Percentiles rank a stretch among this genome's conserved stretches.
Evolutionary conservation across 2,888 invertebrate genomes (phyloP).

Genomic region (Malacosoma neustria): DNA sequence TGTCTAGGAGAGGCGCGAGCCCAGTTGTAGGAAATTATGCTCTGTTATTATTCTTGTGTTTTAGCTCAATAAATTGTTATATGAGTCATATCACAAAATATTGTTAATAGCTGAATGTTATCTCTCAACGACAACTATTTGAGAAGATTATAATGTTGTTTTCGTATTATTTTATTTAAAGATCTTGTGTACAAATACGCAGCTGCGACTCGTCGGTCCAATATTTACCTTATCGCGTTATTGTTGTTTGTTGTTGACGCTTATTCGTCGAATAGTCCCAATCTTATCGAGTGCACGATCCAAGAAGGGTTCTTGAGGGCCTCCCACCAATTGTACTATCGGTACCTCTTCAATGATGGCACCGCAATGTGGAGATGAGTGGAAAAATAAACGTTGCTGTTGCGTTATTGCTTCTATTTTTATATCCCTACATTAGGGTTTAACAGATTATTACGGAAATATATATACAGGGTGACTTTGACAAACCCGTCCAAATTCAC

Average conservation of each 20-base stretch:
- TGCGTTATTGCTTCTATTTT: constrained; percentile 8
- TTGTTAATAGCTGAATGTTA: too few relatives aligned
- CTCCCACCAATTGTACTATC: constrained; percentile 23
- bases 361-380: constrained; percentile 15
- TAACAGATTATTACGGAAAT: too few relatives aligned
- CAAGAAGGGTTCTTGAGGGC: constrained; percentile 27
- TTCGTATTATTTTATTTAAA: neutral
- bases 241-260: constrained; percentile 27
- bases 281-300: constrained; percentile 28
- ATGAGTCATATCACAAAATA: too few relatives aligned
- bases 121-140: neutral
- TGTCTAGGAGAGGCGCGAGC: too few relatives aligned
- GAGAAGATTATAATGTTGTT: neutral
- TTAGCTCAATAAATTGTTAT: too few relatives aligned
- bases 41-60: too few relatives aligned
- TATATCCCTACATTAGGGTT: too few relatives aligned
- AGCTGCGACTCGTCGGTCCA: constrained; percentile 21
- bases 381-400: constrained; percentile 10
- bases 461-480: too few relatives aligned
- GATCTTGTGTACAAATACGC: neutral
- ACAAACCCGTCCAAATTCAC: too few relatives aligned
- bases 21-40: too few relatives aligned
- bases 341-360: constrained; percentile 20
- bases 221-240: constrained; percentile 28
- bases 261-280: constrained; percentile 26